A percentile compares a stretch with the other conserved stretches of the same genome.
These are phyloP conservation scores for Noctua pronuba DNA, from an alignment of 2,888 invertebrate genomes.

Conservation along the genomic window DNA sequence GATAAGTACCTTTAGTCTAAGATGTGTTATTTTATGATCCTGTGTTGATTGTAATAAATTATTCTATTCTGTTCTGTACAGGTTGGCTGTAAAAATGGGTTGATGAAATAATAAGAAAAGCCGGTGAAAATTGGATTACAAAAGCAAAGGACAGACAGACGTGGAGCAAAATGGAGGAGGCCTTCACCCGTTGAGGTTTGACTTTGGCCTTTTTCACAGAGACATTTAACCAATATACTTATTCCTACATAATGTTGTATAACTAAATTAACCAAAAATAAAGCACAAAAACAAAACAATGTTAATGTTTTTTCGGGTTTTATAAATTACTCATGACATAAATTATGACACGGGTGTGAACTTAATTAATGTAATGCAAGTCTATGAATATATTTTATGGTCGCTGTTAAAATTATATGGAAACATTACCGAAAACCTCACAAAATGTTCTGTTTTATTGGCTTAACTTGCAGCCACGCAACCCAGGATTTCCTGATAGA, in stretches of 20 bases:
- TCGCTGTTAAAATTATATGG: slow-evolving; percentile 26
- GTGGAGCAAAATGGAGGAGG: not conserved
- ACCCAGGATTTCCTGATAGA: not conserved
- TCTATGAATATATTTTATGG: slow-evolving; percentile 45
- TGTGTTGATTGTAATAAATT: too few relatives aligned
- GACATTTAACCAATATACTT: too few relatives aligned
- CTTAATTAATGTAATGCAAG: slow-evolving; percentile 66
- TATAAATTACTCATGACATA: slow-evolving; percentile 49
- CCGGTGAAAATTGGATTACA: not conserved
- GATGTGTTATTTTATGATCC: too few relatives aligned
- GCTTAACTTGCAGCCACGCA: not conserved
- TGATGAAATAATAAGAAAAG: not conserved
- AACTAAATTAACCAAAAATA: not conserved
- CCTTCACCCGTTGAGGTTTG: not conserved
- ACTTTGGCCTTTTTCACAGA: too few relatives aligned
- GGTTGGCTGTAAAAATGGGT: not conserved
- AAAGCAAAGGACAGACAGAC: not conserved
- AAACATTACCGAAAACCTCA: slow-evolving; percentile 9
- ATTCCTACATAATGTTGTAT: not conserved
- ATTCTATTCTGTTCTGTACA: too few relatives aligned
- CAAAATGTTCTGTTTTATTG: slow-evolving; percentile 2
- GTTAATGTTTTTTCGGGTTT: slow-evolving; percentile 24
- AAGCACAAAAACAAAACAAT: slow-evolving; percentile 11
- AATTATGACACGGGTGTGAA: slow-evolving; percentile 60
- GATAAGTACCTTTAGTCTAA: too few relatives aligned